phyloP scores from a whole-genome alignment of 2,888 invertebrate species.

The Dicyrtomina minuta region DNA sequence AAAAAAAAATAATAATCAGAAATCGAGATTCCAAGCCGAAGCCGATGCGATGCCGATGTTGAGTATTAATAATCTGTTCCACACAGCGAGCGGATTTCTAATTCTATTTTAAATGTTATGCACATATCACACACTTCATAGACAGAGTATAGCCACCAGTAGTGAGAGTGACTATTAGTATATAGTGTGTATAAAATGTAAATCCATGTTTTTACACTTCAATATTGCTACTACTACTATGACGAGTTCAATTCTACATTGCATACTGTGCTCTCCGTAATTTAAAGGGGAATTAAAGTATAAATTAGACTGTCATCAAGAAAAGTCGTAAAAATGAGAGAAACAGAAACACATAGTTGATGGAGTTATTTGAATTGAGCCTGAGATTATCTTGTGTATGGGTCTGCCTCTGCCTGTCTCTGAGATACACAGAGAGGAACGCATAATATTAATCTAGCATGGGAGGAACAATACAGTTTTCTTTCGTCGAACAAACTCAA shows the following conservation, averaged over 20 bases:
- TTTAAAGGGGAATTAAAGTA: constrained; percentile 2
- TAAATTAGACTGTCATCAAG: constrained; percentile 7
- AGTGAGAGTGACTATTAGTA: not conserved
- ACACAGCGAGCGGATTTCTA: constrained; percentile 29
- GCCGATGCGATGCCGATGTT: no score
- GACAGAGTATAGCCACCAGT: not conserved
- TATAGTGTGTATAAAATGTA: not conserved
- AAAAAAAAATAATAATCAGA: no score
- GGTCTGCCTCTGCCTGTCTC: not conserved
- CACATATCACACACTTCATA: not conserved
- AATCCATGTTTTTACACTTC: no score
- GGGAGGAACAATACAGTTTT: not conserved
- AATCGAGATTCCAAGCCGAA: constrained; percentile 10
- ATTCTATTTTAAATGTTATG: constrained; percentile 6
- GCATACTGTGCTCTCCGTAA: not conserved
- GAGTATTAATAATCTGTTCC: constrained; percentile 33
- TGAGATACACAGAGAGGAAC: not conserved
- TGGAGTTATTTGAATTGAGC: not conserved
- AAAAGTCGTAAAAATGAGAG: not conserved
- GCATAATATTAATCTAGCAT: no score
- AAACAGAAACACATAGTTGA: no score
- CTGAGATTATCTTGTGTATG: not conserved
- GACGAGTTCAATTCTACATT: not conserved
- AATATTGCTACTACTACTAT: not conserved
- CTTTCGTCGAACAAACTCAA: not conserved